Base-by-base conservation (phyloP, 2,888 invertebrate species). In the Dasypogon diadema region DNA sequence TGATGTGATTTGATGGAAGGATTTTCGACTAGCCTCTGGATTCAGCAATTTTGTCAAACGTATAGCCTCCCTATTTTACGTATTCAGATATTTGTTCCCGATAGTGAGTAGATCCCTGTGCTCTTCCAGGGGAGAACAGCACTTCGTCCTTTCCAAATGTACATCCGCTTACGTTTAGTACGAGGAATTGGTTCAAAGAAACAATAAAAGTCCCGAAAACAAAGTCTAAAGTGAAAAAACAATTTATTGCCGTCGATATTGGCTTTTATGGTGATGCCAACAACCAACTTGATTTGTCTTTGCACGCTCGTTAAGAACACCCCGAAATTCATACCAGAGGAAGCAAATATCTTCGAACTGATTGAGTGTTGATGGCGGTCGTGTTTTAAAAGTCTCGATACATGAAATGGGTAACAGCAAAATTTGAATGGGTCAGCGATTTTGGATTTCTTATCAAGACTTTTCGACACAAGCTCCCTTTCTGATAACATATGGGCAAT, bases 221-320 rank as follows among this genome's bases (percentile, higher is more conserved):
- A 77, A 74, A 76, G 70, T 72, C 76, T 46, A 77, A 76, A 74
- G 77, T 77, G 76, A 76, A 77, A 77, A 77, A 77, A 75, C 74
- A 77, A 77, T 77, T 77, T 77, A 77, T 77, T 77, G 77, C 76
- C 70, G 70, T 76, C 60, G 68, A 74, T 74, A 77, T 77, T 77
- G 76, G 74, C 76, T 77, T 76, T 76, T 77, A 76, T 77, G 75
- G 75, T 75, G 73, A 63, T 77, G 14, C 55, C 56, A 75, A 75
- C 75, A 73, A 73, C 68, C 75, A 42, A 75, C 73, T 77, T 75
- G 77, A 77, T 77, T 75, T 75, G 75, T 73, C 72, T 75, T 63
- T 77, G 75, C 68, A 56, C 72, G 46, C 75, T 75, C 58, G 75
- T 77, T 77, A 73, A 74, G 75, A 55, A 77, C 73, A 75, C 65